Conservation (phyloP, 2,113 vertebrate genomes). For the Zosterops hypoxanthus region DNA sequence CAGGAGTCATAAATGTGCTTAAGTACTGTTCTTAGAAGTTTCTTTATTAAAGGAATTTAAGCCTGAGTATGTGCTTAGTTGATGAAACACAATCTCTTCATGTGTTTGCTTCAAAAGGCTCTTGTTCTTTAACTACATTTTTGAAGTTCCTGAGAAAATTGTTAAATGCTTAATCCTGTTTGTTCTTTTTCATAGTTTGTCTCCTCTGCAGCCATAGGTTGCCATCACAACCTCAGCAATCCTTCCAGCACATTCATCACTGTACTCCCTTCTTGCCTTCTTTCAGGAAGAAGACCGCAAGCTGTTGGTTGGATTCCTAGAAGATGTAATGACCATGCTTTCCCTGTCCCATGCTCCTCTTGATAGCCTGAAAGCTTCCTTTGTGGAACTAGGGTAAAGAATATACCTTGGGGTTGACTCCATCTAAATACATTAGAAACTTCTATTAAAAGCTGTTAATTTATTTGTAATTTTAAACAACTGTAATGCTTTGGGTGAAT, state of each 20-base stretch:
- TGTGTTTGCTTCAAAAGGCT: not conserved
- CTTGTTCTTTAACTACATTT: not conserved
- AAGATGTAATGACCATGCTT: conserved; percentile 97
- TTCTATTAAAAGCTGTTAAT: not conserved
- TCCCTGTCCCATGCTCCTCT: conserved; percentile 94
- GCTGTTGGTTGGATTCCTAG: conserved; percentile 93
- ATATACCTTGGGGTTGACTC: not conserved
- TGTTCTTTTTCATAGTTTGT: not conserved
- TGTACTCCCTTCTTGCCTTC: not conserved
- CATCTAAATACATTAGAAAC: not conserved
- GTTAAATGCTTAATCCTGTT: not conserved
- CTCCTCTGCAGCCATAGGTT: not conserved
- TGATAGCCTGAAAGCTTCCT: conserved; percentile 97
- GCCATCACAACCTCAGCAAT: not conserved
- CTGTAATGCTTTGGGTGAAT: not conserved
- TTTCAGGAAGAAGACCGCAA: conserved; percentile 96
- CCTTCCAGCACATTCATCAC: not conserved
- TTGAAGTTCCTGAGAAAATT: not conserved
- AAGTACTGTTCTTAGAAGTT: not conserved
- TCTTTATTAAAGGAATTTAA: not conserved
- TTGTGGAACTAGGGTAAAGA: conserved; percentile 94
- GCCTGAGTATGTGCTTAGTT: not conserved
- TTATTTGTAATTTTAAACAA: not conserved
- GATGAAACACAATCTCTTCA: not conserved
- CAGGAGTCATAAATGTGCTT: not conserved